These are phyloP conservation scores for Phylloscopus whistleri DNA, from an alignment of 2,113 vertebrate species.

Conservation along the genomic window DNA sequence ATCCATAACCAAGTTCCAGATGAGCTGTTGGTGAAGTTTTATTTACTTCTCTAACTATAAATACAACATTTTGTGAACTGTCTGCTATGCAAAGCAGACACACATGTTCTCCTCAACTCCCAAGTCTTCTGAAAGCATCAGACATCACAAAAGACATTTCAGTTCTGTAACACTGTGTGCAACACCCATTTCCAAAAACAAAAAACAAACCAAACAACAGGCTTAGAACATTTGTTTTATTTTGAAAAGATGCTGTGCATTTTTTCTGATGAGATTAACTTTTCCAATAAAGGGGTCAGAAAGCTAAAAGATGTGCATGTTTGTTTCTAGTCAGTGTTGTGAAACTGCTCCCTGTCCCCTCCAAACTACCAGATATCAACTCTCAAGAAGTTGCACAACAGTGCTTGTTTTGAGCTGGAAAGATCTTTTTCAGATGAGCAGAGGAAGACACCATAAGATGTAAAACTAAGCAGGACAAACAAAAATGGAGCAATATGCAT, in stretches of 20 bases:
- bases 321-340: neutral
- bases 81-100: neutral
- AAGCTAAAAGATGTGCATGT: neutral
- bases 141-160: neutral
- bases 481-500: neutral
- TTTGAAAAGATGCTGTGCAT: neutral
- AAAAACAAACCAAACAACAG: neutral
- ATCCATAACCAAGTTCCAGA: neutral
- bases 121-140: neutral
- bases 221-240: neutral
- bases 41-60: neutral
- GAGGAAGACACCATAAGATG: neutral
- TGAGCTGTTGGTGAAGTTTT: neutral
- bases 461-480: neutral
- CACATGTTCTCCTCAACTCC: neutral
- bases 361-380: neutral
- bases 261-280: neutral
- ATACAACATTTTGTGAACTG: neutral
- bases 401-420: neutral
- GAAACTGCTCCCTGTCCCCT: neutral
- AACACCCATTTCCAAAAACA: neutral
- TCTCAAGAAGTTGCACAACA: neutral
- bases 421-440: neutral
- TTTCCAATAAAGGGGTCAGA: conserved; percentile 4
- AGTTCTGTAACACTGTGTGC: neutral